These are phyloP conservation scores for Dendroctonus ponderosae DNA, from an alignment of 1,140 invertebrate genomes.

Conservation along the genomic window DNA sequence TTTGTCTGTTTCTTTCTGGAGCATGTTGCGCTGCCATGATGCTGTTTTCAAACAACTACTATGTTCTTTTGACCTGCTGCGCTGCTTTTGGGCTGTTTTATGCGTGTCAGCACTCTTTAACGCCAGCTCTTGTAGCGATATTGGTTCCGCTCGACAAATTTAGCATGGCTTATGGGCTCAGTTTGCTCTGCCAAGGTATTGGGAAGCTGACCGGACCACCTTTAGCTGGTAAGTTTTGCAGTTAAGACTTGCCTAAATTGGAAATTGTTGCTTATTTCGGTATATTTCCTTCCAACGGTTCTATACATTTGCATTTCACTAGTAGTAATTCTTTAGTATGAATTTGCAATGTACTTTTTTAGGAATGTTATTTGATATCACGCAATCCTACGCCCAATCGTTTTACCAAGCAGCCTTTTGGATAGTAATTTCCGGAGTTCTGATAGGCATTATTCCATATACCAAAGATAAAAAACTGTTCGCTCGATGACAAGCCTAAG, in stretches of 20 bases:
- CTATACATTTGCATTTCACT: no score
- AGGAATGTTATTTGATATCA: constrained; percentile 70
- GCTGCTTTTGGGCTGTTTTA: constrained; percentile 80
- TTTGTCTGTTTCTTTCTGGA: constrained; percentile 75
- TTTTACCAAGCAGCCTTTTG: constrained; percentile 76
- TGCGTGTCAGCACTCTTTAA: constrained; percentile 83
- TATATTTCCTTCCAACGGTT: no score
- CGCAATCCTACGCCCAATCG: constrained; percentile 67
- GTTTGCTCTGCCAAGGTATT: constrained; percentile 79
- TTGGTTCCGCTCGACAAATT: constrained; percentile 76
- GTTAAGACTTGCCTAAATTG: neutral
- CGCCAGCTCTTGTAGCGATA: constrained; percentile 81
- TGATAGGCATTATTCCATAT: constrained; percentile 67
- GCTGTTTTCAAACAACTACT: constrained; percentile 61
- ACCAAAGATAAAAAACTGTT: constrained; percentile 60
- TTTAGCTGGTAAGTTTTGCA: constrained; percentile 53
- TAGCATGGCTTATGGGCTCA: constrained; percentile 84
- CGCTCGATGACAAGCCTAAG: neutral
- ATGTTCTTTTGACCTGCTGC: constrained; percentile 57
- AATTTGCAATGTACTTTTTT: constrained; percentile 40
- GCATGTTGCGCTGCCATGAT: constrained; percentile 69
- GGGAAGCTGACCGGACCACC: constrained; percentile 62
- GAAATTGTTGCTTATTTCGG: no score
- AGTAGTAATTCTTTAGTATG: no score
- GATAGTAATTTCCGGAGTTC: constrained; percentile 71